Evolutionary conservation across 2,888 invertebrate genomes (phyloP).

Genomic region (Phortica okadai): DNA sequence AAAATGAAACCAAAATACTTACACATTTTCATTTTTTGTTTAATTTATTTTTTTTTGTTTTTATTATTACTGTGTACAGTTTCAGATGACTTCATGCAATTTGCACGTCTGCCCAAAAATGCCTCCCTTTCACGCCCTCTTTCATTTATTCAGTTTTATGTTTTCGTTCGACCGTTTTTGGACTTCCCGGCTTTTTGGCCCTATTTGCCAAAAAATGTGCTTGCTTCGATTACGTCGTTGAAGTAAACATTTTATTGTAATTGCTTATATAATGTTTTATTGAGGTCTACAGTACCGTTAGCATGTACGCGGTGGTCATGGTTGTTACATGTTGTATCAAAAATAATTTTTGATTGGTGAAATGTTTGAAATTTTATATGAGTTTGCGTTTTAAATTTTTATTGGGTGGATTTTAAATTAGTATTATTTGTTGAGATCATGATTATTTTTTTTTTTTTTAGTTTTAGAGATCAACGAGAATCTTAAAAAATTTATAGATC

Average conservation of each 20-base stretch:
- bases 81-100: constrained; percentile 48
- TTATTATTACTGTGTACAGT: background rate
- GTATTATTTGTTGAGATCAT: background rate
- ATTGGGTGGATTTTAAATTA: background rate
- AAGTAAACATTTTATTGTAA: constrained; percentile 29
- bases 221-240: constrained; percentile 52
- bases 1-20: constrained; percentile 58
- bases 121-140: constrained; percentile 30
- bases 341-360: background rate
- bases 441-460: background rate
- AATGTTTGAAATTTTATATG: background rate
- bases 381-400: background rate
- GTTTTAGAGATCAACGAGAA: background rate
- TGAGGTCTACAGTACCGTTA: constrained; percentile 14
- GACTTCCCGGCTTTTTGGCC: constrained; percentile 61
- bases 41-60: background rate
- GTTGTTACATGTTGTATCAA: background rate
- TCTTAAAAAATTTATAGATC: too few relatives aligned
- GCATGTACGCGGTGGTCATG: background rate
- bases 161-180: constrained; percentile 58
- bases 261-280: constrained; percentile 60
- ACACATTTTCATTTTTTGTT: background rate
- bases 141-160: constrained; percentile 27
- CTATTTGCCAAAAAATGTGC: constrained; percentile 62
- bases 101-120: constrained; percentile 35